Conservation (phyloP, 2,113 vertebrate genomes). For the Gadus macrocephalus region DNA sequence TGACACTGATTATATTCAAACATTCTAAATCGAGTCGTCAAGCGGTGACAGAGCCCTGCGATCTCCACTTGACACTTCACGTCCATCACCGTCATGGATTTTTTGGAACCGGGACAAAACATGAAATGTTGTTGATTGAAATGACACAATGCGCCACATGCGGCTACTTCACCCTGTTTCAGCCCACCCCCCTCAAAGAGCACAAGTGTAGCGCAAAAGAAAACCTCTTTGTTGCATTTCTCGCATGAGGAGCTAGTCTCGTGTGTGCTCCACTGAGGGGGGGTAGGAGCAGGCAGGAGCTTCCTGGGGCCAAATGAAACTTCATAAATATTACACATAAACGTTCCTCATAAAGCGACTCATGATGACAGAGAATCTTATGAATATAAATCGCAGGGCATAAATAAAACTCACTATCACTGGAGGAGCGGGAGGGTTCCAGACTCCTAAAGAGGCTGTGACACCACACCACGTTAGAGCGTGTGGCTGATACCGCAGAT, state of each 20-base stretch:
- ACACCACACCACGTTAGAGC: too few species aligned
- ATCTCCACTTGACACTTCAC: too few species aligned
- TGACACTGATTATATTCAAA: too few species aligned
- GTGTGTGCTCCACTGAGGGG: conserved; percentile 31
- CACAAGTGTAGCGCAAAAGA: neutral
- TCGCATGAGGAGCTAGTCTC: neutral
- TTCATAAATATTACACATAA: conserved; percentile 50
- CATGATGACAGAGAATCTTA: conserved; percentile 48
- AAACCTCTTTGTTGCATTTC: too few species aligned
- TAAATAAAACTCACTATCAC: neutral
- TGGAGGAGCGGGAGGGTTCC: neutral
- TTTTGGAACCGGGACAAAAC: too few species aligned
- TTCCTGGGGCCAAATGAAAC: conserved; percentile 34
- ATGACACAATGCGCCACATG: too few species aligned
- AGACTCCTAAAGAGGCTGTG: too few species aligned
- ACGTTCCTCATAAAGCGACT: conserved; percentile 38
- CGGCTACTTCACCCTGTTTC: too few species aligned
- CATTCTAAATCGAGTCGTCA: too few species aligned
- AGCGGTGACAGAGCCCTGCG: too few species aligned
- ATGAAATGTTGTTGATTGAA: too few species aligned
- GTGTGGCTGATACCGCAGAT: conserved; percentile 7
- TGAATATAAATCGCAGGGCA: conserved; percentile 54
- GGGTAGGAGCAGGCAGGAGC: conserved; percentile 16
- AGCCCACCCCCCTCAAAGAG: neutral
- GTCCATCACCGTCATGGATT: too few species aligned